Evolutionary conservation across 2,888 invertebrate genomes (phyloP), one percentile per base, ranked within the genome.

Genomic region (Clostera curtula): DNA sequence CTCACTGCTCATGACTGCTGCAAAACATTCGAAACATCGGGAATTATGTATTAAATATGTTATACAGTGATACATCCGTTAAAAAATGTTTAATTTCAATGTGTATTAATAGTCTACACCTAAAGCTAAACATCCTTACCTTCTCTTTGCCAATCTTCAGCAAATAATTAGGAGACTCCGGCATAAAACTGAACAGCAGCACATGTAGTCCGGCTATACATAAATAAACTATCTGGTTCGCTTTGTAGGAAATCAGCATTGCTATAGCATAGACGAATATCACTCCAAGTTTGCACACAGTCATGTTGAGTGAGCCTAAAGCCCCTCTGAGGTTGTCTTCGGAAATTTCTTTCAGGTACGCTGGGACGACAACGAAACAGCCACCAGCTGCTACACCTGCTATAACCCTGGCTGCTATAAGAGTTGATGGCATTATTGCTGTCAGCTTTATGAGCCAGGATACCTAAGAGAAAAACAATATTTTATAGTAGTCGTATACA

Each of bases 141-240:
- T 67, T 59, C 16, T 74, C 72, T 8, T 55, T 40, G 0, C 72
- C 73, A 18, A 56, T 56, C 40, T 73, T 71, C 29, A 76, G 32
- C 34, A 75, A 37, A 47, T 60, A 72, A 37, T 70, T 72, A 0
- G 77, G 77, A 0, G 77, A 74, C 29, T 79, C 77, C 0, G 77
- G 77, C 75, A 76, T 71, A 17, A 66, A 65, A 24, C 52, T 56
- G 34, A 74, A 74, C 4, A 56, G 18, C 2, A 64, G 3, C 3
- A 55, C 62, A 24, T 74, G 75, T 1, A 35, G 10, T 0, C 36
- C 47, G 3, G 70, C 48, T 4, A 74, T 46, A 1, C 46, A 40
- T 5, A 75, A 29, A 25, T 69, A 75, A 1, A 69, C 57, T 0
- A 46, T 40, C 25, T 75, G 73, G 33, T 69, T 72, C 4, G 36